Percentiles rank a stretch among this genome's conserved stretches.
These are phyloP conservation scores for Mycetomoellerius zeteki DNA, from an alignment of 1,140 invertebrate species.

Conservation along the genomic window DNA sequence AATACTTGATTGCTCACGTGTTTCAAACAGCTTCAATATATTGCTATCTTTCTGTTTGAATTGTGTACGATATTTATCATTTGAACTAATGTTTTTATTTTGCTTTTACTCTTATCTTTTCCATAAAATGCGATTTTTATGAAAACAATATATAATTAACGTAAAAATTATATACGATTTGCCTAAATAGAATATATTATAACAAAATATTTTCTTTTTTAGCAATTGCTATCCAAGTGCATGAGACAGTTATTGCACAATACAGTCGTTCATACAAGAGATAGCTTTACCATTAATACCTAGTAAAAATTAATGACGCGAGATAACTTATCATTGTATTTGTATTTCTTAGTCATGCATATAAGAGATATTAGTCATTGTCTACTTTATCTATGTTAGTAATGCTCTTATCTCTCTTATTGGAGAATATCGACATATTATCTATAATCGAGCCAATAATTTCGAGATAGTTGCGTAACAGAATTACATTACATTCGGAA, in stretches of 20 bases:
- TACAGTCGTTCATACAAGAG: background rate
- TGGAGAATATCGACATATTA: background rate
- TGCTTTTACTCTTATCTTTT: background rate
- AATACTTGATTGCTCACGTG: background rate
- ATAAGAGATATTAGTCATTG: background rate
- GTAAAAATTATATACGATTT: background rate
- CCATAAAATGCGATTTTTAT: background rate
- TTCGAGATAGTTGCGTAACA: background rate
- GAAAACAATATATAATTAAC: background rate
- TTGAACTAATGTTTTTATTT: background rate
- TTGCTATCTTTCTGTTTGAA: background rate
- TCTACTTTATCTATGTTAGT: background rate
- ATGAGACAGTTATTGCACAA: constrained; percentile 12
- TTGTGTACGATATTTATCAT: background rate
- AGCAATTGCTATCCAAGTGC: background rate
- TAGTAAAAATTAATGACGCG: constrained; percentile 27
- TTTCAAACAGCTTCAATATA: background rate
- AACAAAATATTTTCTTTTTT: background rate
- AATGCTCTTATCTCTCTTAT: background rate
- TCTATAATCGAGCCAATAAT: constrained; percentile 19
- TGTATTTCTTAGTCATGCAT: background rate
- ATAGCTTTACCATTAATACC: constrained; percentile 28
- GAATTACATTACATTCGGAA: background rate
- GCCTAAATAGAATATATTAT: background rate
- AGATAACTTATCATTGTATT: constrained; percentile 45